phyloP scores from a whole-genome alignment of 1,140 invertebrate genomes.

The Coenobita brevimanus region DNA sequence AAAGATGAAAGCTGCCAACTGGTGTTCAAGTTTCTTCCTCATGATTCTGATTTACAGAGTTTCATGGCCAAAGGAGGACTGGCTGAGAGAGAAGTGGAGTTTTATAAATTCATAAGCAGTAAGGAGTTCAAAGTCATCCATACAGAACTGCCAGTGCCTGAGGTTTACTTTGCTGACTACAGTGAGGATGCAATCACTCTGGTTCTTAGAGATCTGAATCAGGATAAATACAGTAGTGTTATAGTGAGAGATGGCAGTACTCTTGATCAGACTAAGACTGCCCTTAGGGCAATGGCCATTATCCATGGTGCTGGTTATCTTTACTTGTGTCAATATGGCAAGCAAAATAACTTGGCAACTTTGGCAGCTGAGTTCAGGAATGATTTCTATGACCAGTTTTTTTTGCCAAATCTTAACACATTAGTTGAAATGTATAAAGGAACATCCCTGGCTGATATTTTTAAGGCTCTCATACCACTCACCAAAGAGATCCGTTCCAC shows the following conservation, averaged over 20 bases:
- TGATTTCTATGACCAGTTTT: slow-evolving; percentile 25
- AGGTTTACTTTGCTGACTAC: slow-evolving; percentile 27
- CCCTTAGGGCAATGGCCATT: slow-evolving; percentile 30
- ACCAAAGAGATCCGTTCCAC: background rate
- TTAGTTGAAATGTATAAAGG: slow-evolving; percentile 26
- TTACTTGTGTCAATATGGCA: background rate
- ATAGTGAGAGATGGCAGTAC: slow-evolving; percentile 50
- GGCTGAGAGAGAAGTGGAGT: slow-evolving; percentile 39
- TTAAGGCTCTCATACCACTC: slow-evolving; percentile 27
- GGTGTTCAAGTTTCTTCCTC: slow-evolving; percentile 51
- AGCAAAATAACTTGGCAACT: background rate
- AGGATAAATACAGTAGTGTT: slow-evolving; percentile 32
- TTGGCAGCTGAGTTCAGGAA: background rate
- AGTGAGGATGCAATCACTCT: slow-evolving; percentile 33
- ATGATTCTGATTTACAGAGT: background rate
- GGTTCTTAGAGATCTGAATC: slow-evolving; percentile 24
- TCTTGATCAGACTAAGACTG: slow-evolving; percentile 37
- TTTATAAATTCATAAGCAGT: slow-evolving; percentile 20
- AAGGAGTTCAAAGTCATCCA: slow-evolving; percentile 19
- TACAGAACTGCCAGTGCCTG: slow-evolving; percentile 34
- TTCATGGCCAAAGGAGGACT: slow-evolving; percentile 33
- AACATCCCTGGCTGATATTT: slow-evolving; percentile 1
- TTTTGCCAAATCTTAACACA: slow-evolving; percentile 38
- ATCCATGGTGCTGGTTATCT: slow-evolving; percentile 39
- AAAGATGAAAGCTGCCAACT: background rate